Conservation (phyloP, 2,797 vertebrate species). For the Acropternis orthonyx region DNA sequence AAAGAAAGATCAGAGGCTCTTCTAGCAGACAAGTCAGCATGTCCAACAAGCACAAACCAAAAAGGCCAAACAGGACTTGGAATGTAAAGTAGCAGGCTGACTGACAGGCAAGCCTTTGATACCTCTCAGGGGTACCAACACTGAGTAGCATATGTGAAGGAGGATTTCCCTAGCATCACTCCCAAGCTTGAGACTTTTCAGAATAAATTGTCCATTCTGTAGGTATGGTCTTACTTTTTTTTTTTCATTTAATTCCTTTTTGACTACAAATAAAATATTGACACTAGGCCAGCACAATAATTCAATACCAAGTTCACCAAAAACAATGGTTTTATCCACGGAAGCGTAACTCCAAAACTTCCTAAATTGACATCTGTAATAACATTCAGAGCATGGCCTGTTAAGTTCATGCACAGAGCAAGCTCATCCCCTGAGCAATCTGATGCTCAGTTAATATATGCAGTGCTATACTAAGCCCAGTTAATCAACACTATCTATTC, state of each 20-base stretch:
- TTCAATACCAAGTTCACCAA: background rate
- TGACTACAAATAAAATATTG: background rate
- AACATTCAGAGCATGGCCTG: background rate
- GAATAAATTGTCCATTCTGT: background rate
- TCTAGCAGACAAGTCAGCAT: background rate
- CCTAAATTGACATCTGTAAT: background rate
- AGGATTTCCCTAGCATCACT: background rate
- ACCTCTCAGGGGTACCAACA: background rate
- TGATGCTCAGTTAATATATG: constrained; percentile 36
- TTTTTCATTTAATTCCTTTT: background rate
- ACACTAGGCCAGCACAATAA: background rate
- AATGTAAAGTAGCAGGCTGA: background rate
- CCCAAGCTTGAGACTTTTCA: background rate
- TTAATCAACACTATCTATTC: constrained; percentile 37
- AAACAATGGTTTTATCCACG: background rate
- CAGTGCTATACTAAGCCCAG: background rate
- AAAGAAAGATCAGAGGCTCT: background rate
- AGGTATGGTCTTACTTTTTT: background rate
- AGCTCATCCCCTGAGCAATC: background rate
- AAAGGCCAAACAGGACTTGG: background rate
- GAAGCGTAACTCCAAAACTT: background rate
- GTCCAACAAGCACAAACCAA: background rate
- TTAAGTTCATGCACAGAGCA: background rate
- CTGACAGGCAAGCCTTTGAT: background rate
- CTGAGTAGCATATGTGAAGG: background rate